Evolutionary conservation across 1,140 invertebrate species (phyloP), one percentile per base, ranked within the genome.

Genomic region (Drosophila athabasca): DNA sequence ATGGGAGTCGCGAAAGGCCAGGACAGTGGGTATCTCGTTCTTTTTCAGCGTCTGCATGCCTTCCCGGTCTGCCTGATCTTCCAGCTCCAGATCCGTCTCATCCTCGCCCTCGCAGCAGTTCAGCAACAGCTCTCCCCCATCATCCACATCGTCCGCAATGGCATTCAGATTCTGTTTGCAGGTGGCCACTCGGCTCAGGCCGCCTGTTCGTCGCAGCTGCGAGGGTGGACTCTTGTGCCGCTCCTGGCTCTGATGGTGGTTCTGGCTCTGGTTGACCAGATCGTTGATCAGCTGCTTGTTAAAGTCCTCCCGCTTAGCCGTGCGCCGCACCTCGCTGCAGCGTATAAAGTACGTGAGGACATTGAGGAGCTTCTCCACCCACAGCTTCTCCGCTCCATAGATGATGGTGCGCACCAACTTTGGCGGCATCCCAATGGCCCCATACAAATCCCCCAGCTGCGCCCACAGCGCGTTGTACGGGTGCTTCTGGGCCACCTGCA

Each of bases 401-500:
- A 98, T 94, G 41, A 98, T 94, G 11, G 97, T 98, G 60, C 95
- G 94, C 1, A 96, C 94, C 19, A 96, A 92, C 91, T 95, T 95
- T 0, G 94, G 92, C 3, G 97, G 96, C 87, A 94, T 94, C 2
- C 96, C 96, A 22, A 97, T 93, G 55, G 95, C 95, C 13, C 97
- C 97, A 84, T 96, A 96, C 7, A 98, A 92, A 91, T 98, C 96
- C 24, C 94, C 94, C 60, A 98, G 90, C 84, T 98, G 97, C 0
- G 95, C 96, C 97, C 97, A 97, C 0, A 98, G 84, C 0, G 96
- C 96, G 93, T 97, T 97, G 80, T 95, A 95, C 0, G 95, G 93
- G 71, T 92, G 83, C 58, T 91, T 91, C 39, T 91, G 89, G 2
- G 91, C 88, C 35, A 92, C 89, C 31, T 92, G 80, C 9, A 77